Base-by-base conservation (phyloP, 2,888 invertebrate species). In the Galeopsomyia nigrocyanea region DNA sequence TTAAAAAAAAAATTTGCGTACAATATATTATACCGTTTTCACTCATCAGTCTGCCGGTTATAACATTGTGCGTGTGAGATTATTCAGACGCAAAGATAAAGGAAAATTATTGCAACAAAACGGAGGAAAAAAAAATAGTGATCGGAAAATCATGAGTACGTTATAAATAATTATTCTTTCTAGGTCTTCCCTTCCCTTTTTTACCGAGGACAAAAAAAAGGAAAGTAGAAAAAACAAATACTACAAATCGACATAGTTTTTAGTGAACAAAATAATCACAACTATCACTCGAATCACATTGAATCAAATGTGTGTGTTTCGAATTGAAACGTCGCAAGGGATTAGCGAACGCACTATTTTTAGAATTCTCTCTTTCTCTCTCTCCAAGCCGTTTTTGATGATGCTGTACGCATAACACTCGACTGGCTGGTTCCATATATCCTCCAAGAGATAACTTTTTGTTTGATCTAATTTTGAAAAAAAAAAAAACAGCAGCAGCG, bases 11-110 rank as follows among this genome's bases (percentile, higher is more conserved):
- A n/a, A 55, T 50, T 22, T 47, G 16, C 58, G 17, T 56, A 50
- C 49, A 39, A 55, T n/a, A 47, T 47, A 26, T 39, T 21, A 10
- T 64, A 65, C 55, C 1, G 49, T 47, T 56, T 73, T 56, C 31
- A 19, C 16, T 68, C 22, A 55, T 19, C 39, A 55, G 62, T 65
- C n/a, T 26, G 26, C 47, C 57, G 21, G 50, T 39, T 10, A 26
- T 26, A 55, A 55, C 62, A 66, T 73, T 73, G 73, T 73, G 73
- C 66, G 73, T 67, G 47, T 66, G 66, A 21, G 26, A 64, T 72
- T 63, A 31, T 58, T 68, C 19, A n/a, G 5, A 65, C 26, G 55
- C 60, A 51, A 46, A 5, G 26, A 26, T 3, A 26, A 26, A 26
- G n/a, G n/a, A n/a, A 53, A 17, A 9, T 53, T 13, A 9, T 53